These are phyloP conservation scores for Eidolon dupreanum DNA, from an alignment of 2,797 vertebrate genomes.

Conservation along the genomic window DNA sequence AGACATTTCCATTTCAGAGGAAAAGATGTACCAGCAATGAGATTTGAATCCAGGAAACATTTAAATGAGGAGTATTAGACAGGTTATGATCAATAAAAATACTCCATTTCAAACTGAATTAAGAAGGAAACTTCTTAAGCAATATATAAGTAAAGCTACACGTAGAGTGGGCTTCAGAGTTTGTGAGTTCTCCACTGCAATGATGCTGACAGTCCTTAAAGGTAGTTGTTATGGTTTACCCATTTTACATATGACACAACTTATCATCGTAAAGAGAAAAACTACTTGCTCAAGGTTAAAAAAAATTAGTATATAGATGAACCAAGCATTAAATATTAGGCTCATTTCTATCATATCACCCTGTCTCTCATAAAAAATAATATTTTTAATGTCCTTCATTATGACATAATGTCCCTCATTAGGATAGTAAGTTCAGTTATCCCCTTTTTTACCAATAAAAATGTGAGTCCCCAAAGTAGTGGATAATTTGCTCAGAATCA, in stretches of 20 bases:
- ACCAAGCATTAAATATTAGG: not conserved
- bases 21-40: not conserved
- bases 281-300: not conserved
- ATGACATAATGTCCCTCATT: not conserved
- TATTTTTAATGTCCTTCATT: too few species aligned
- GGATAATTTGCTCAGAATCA: not conserved
- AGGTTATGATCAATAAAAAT: not conserved
- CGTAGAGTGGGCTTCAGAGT: rapidly evolving
- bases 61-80: not conserved
- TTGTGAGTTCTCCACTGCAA: not conserved
- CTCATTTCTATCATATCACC: not conserved
- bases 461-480: not conserved
- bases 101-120: not conserved
- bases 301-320: not conserved
- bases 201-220: not conserved
- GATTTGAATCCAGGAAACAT: not conserved
- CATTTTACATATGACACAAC: not conserved
- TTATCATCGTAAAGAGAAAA: not conserved
- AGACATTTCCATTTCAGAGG: not conserved
- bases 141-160: not conserved
- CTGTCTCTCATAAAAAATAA: not conserved
- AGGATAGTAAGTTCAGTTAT: not conserved
- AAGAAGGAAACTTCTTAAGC: not conserved
- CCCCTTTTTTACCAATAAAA: not conserved
- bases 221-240: not conserved